Evolutionary conservation across 2,797 vertebrate species (phyloP).

Genomic region (Morelia viridis): DNA sequence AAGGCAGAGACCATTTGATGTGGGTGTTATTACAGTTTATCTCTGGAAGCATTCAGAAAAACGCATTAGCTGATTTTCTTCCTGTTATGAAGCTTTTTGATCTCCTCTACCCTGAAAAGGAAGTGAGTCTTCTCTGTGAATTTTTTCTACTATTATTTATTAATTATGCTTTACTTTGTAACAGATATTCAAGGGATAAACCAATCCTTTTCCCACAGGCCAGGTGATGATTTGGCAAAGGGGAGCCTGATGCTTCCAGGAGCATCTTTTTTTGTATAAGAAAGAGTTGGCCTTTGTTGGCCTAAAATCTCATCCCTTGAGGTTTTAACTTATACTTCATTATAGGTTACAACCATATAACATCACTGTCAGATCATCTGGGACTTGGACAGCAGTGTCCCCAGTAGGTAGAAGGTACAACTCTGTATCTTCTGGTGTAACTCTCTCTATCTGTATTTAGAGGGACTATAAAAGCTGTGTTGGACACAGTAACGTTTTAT

Average conservation of each 20-base stretch:
- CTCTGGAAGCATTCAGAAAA: slow-evolving; percentile 99
- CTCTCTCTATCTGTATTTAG: not conserved
- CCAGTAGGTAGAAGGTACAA: not conserved
- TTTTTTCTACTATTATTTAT: not conserved
- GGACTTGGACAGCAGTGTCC: not conserved
- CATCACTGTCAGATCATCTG: not conserved
- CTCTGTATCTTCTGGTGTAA: not conserved
- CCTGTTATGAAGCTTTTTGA: slow-evolving; percentile 99
- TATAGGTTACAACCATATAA: not conserved
- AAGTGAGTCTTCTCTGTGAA: slow-evolving; percentile 76
- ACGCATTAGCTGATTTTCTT: slow-evolving; percentile 93
- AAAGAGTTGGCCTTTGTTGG: too few species aligned
- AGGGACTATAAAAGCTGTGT: not conserved
- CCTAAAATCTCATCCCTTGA: not conserved
- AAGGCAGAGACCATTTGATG: slow-evolving; percentile 98
- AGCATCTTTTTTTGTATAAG: not conserved
- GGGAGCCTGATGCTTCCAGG: not conserved
- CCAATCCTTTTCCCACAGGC: not conserved
- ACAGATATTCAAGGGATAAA: not conserved
- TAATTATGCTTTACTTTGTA: not conserved
- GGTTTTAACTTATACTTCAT: not conserved
- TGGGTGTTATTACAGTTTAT: slow-evolving; percentile 99
- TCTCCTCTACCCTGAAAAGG: slow-evolving; percentile 96
- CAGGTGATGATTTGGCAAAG: not conserved
- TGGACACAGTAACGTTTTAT: not conserved